Base-by-base conservation (phyloP, 2,888 invertebrate species). In the Nemotelus pantherinus region DNA sequence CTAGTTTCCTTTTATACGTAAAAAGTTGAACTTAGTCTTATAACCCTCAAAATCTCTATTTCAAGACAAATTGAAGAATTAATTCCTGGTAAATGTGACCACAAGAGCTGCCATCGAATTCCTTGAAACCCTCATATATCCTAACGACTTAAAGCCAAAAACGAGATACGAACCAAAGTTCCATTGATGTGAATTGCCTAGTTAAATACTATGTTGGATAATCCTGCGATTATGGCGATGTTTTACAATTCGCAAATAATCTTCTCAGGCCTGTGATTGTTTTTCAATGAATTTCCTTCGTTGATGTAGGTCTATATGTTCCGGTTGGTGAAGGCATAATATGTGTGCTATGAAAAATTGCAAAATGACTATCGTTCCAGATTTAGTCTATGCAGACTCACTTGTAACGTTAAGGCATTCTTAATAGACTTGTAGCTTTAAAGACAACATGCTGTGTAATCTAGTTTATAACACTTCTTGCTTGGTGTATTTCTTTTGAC, bases 191-290 rank as follows among this genome's bases (percentile, higher is more conserved):
- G 44, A 72, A 58, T 72, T 45, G 2, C 47, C 71, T 9, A 68
- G 48, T 41, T 53, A n/a, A 63, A 63, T 63, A n/a, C 41, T 63
- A 63, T 63, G 41, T 43, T 43, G 2, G 63, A 67, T 70, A 70
- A 70, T 70, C 70, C 55, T 47, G 47, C 53, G 53, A 53, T 70
- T 55, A 74, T 47, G 57, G 25, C 50, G 63, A 74, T 74, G 63
- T 63, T 60, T 60, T 60, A 10, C 74, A 60, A 55, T 74, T 74
- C 60, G 74, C 74, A 74, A 74, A 74, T 74, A 74, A 60, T 74
- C 74, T 74, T 74, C 74, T 60, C 74, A 74, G 74, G 74, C 63
- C 41, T 74, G 10, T 60, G 74, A 74, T 74, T 48, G 63, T 74
- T 74, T 74, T 74, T 74, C 74, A 60, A 63, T 74, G 43, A 63